These are phyloP conservation scores for Enteromius viviparus DNA, from an alignment of 2,797 vertebrate species.

Conservation along the genomic window DNA sequence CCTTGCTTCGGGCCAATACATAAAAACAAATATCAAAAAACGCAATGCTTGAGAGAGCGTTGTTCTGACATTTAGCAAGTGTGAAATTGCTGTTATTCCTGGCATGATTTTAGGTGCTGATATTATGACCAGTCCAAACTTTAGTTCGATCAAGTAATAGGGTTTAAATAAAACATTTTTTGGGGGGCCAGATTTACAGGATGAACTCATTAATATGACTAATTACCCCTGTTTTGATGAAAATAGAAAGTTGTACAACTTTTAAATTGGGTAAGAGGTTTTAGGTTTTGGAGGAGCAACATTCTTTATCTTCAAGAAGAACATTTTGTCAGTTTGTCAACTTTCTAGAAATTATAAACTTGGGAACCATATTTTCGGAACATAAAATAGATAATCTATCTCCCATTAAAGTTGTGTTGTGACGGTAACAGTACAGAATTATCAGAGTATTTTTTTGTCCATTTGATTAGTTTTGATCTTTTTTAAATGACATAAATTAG, in stretches of 20 bases:
- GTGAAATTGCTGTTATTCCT: slow-evolving; percentile 35
- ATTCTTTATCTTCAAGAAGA: background rate
- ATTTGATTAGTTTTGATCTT: background rate
- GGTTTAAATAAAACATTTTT: background rate
- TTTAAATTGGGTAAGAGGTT: background rate
- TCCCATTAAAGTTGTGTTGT: background rate
- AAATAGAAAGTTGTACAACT: background rate
- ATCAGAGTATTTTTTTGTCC: background rate
- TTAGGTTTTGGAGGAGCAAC: background rate
- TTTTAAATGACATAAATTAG: background rate
- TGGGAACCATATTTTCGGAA: background rate
- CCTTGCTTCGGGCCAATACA: slow-evolving; percentile 6
- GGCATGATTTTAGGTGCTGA: slow-evolving; percentile 1
- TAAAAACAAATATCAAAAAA: slow-evolving; percentile 9
- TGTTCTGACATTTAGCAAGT: slow-evolving; percentile 31
- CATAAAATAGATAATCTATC: background rate
- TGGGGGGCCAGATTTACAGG: background rate
- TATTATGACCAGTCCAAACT: slow-evolving; percentile 11
- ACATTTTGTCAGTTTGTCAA: background rate
- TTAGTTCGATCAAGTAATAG: background rate
- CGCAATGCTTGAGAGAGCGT: slow-evolving; percentile 10
- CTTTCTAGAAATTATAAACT: background rate
- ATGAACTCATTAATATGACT: background rate
- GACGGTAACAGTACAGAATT: background rate
- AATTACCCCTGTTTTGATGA: background rate